Conservation (phyloP, 2,113 vertebrate genomes). For the Eurypyga helias region DNA sequence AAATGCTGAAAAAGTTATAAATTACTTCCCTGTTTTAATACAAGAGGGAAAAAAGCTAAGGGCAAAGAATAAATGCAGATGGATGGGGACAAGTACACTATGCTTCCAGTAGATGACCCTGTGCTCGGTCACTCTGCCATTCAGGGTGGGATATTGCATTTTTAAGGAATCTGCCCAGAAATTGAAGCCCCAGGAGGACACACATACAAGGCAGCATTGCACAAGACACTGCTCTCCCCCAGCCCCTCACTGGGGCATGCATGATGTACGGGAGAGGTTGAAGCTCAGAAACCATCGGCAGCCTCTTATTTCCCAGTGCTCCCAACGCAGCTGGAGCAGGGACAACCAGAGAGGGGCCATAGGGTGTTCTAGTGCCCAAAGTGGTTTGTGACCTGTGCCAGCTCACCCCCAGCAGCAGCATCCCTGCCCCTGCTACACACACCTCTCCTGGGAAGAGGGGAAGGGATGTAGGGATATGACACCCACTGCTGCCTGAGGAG, state of each 20-base stretch:
- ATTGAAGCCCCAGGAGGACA: background rate
- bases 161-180: background rate
- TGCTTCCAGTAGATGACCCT: background rate
- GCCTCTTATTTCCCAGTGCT: background rate
- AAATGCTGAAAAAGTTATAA: background rate
- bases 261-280: background rate
- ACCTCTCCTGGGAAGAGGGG: background rate
- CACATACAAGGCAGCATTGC: background rate
- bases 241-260: background rate
- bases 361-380: background rate
- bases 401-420: background rate
- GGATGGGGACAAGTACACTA: background rate
- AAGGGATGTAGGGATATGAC: background rate
- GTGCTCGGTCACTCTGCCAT: background rate
- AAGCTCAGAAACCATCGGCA: background rate
- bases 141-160: background rate
- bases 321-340: background rate
- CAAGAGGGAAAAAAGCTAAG: background rate
- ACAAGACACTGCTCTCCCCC: background rate
- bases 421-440: background rate
- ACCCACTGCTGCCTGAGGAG: background rate
- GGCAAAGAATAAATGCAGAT: background rate
- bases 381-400: background rate
- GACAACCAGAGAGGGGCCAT: background rate
- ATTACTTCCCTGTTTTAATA: background rate